Evolutionary conservation across 2,888 invertebrate species (phyloP), one percentile per base, ranked within the genome.

Genomic region (Stenotaenia linearis): DNA sequence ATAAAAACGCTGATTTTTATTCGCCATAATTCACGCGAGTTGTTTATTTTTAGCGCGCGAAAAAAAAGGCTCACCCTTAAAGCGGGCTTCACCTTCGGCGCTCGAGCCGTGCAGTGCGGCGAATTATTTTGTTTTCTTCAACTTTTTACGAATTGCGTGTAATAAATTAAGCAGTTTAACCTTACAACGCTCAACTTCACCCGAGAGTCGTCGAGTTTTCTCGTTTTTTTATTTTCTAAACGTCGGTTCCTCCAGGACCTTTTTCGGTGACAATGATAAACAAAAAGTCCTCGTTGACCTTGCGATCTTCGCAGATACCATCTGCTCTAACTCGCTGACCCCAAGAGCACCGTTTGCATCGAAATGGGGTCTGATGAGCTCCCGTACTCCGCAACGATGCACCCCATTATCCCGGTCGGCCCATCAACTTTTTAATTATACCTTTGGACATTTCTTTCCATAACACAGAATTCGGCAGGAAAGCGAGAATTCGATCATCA

Each of bases 301-400:
- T 61, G 61, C 25, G 61, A 61, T 61, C 61, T 25, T 25, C 61
- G 25, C 61, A 61, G 61, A 25, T 61, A 61, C 61, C 61, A 61
- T 61, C 61, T 61, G 61, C 61, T 61, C 61, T 23, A 61, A 61
- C 61, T 61, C 25, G 28, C 61, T 61, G 61, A 61, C 61, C 61
- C 61, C 61, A 61, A 61, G 61, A 61, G 61, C 61, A 61, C 25
- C 25, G 61, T 61, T 61, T 61, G 61, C 61, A 61, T 61, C 23
- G 61, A 61, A 61, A 61, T 61, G 61, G 61, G 61, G 21, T 25
- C 61, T 61, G 61, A 61, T 61, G 61, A 61, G 61, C 61, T 61
- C 21, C 28, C 10, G 25, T 61, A 25, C 9, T 61, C 25, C 15
- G 6, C 61, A 23, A 61, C 25, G 25, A 56, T 61, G 25, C 28